Conservation (phyloP, 1,140 invertebrate species). For the Bacillus rossius region DNA sequence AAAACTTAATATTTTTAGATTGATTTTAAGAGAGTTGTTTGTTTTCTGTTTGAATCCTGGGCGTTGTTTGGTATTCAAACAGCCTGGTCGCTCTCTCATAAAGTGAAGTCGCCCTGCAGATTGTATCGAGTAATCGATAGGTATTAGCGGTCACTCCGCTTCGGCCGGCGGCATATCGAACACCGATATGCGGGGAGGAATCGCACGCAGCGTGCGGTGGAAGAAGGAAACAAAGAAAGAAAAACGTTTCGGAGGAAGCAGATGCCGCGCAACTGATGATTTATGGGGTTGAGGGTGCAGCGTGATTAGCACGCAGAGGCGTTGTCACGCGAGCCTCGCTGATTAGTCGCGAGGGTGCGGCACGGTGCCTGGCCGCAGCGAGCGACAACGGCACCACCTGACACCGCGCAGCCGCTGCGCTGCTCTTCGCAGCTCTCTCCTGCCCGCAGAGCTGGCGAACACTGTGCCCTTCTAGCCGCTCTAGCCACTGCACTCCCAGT, state of each 20-base stretch:
- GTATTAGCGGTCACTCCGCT: neutral
- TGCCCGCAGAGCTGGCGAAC: no score
- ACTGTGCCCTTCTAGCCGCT: no score
- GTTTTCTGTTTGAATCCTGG: no score
- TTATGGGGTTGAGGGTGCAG: constrained; percentile 1
- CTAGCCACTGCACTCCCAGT: no score
- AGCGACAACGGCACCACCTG: neutral
- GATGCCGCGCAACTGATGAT: constrained; percentile 7
- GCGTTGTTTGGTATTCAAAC: no score
- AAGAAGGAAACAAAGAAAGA: constrained; percentile 3
- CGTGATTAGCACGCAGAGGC: constrained; percentile 6
- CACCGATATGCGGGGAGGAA: neutral
- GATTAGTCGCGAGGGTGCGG: neutral
- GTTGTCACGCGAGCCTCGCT: constrained; percentile 2
- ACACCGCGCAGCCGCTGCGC: no score
- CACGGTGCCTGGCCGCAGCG: neutral
- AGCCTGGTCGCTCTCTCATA: no score
- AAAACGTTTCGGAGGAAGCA: constrained; percentile 2
- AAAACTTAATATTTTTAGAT: no score
- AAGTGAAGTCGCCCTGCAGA: no score
- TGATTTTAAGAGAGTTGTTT: no score
- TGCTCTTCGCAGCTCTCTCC: no score
- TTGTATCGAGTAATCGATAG: no score
- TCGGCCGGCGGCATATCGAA: neutral
- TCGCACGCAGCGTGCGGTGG: neutral